Evolutionary conservation across 2,113 vertebrate genomes (phyloP), one percentile per base, ranked within the genome.

Genomic region (Pagrus major): DNA sequence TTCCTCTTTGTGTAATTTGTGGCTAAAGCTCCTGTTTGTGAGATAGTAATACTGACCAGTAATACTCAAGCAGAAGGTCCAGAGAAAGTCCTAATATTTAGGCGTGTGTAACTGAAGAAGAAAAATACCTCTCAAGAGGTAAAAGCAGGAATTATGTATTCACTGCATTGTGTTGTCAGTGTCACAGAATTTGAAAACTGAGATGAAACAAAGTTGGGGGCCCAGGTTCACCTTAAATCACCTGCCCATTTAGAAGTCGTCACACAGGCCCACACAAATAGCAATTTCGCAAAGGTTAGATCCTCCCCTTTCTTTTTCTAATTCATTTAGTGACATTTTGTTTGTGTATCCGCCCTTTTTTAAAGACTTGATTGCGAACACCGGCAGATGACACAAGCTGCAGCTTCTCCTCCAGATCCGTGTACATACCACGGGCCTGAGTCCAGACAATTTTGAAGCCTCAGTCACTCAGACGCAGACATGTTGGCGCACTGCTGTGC

Each of bases 211-310:
- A 51, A 51, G 27, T 58, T 66, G 12, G 3, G 8, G 12, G 9
- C 3, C 21, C 11, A 11, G 3, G 12, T 51, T 73, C 29, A 67
- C 9, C 41, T 21, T 37, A 15, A 25, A 49, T 4, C 18, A 73
- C 54, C 18, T 71, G 35, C 12, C n/a, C 29, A 54, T 58, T 60
- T 54, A 31, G 41, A 14, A 73, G 60, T 65, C 7, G 3, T 7
- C 25, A 44, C 66, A 21, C 73, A 67, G 14, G 33, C n/a, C 16
- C 12, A 54, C 55, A 76, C 46, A 54, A 42, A 25, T 0, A 7
- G 16, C 11, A 58, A 8, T 63, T 63, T 70, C 64, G 4, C 46
- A 67, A 86, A 83, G 64, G 76, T 86, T 76, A 83, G 52, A 29
- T 29, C 52, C 31, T 72, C 63, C 31, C 20, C 11, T 68, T 74